Evolutionary conservation across 2,113 vertebrate species (phyloP).

Genomic region (Podocnemis expansa): DNA sequence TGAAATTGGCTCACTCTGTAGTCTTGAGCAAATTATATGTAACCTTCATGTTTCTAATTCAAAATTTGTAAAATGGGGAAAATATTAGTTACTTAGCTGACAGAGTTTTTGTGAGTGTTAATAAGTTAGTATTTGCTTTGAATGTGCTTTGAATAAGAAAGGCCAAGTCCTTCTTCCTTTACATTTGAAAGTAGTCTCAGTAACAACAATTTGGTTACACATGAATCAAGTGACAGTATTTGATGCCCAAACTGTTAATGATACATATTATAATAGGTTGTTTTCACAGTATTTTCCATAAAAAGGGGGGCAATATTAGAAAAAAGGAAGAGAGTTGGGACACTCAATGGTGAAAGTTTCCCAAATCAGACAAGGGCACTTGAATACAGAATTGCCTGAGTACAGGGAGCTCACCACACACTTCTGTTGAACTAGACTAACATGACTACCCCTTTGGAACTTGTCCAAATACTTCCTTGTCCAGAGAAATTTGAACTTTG

Average conservation of each 20-base stretch:
- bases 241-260: not conserved
- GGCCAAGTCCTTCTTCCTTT: not conserved
- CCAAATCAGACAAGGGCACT: not conserved
- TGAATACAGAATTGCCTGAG: not conserved
- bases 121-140: not conserved
- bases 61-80: not conserved
- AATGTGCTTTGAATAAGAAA: not conserved
- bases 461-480: no score
- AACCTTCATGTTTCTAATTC: not conserved
- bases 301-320: not conserved
- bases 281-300: not conserved
- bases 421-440: no score
- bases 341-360: not conserved
- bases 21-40: not conserved
- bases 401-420: not conserved
- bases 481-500: not conserved
- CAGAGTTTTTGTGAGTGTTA: not conserved
- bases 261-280: not conserved
- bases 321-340: not conserved
- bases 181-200: not conserved
- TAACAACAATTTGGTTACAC: not conserved
- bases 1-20: not conserved
- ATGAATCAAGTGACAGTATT: not conserved
- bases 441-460: no score
- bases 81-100: not conserved